These are phyloP conservation scores for Eudemis profundana DNA, from an alignment of 2,888 invertebrate species.

Conservation along the genomic window DNA sequence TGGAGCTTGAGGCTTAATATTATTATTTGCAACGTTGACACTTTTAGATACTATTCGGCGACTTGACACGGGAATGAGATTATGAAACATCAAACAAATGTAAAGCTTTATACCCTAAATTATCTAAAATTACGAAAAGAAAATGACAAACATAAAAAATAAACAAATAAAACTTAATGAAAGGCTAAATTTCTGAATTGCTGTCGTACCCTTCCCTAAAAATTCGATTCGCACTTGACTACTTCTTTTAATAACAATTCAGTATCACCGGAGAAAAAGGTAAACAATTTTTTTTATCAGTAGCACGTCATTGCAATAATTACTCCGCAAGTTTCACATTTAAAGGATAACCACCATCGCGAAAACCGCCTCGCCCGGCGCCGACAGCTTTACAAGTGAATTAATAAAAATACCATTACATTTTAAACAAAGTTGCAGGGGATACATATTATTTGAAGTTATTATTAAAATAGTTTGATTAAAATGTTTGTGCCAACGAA, in stretches of 20 bases:
- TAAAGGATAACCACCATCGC: constrained; percentile 5
- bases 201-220: not conserved
- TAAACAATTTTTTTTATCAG: constrained; percentile 41
- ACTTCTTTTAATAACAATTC: constrained; percentile 1
- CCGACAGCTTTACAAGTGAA: not conserved
- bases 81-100: no score
- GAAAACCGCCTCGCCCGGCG: constrained; percentile 6
- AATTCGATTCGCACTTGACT: not conserved
- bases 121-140: no score
- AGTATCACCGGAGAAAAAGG: constrained; percentile 22
- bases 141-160: no score
- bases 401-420: not conserved
- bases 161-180: no score
- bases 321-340: constrained; percentile 30
- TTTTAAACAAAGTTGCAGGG: not conserved
- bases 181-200: no score
- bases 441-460: not conserved
- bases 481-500: constrained; percentile 48
- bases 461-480: not conserved
- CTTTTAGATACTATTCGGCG: no score
- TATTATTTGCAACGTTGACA: no score
- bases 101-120: no score
- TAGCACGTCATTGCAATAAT: constrained; percentile 33
- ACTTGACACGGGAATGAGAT: no score
- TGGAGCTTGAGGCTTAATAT: no score